phyloP scores from a whole-genome alignment of 2,113 vertebrate genomes.

The Stegastes partitus region DNA sequence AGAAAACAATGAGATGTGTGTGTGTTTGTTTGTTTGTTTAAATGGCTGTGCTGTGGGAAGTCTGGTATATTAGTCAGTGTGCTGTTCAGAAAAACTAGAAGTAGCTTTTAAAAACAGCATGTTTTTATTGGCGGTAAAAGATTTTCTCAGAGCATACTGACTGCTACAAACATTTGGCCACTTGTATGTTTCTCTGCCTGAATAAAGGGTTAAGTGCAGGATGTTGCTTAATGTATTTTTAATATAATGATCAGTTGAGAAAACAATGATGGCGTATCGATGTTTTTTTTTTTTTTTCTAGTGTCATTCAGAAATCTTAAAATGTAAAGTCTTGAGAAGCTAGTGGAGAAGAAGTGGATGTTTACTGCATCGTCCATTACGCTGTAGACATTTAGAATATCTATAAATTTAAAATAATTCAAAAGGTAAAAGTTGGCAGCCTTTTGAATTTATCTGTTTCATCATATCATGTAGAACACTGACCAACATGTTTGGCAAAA shows the following conservation, averaged over 20 bases:
- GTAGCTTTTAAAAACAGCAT: slow-evolving; percentile 2
- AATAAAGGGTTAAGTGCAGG: background rate
- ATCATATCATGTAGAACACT: too few relatives aligned
- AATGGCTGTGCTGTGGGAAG: slow-evolving; percentile 3
- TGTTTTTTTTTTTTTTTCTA: background rate
- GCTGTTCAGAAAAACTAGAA: background rate
- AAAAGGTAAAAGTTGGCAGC: too few relatives aligned
- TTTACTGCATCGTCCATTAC: too few relatives aligned
- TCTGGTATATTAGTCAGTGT: background rate
- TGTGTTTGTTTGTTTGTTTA: slow-evolving; percentile 12
- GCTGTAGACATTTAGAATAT: too few relatives aligned
- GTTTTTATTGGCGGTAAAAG: background rate
- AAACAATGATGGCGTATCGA: slow-evolving; percentile 22
- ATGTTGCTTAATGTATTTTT: background rate
- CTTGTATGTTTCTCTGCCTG: slow-evolving; percentile 37
- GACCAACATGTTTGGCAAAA: too few relatives aligned
- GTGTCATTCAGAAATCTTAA: background rate
- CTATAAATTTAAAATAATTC: too few relatives aligned
- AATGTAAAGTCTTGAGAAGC: too few relatives aligned
- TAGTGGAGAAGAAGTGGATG: too few relatives aligned
- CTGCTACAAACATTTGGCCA: background rate
- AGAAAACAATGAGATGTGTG: slow-evolving; percentile 8
- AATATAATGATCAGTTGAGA: background rate
- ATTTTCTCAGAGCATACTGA: background rate
- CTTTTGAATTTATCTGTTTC: too few relatives aligned